Base-by-base conservation (phyloP, 1,140 invertebrate genomes). In the Anoplophora glabripennis region DNA sequence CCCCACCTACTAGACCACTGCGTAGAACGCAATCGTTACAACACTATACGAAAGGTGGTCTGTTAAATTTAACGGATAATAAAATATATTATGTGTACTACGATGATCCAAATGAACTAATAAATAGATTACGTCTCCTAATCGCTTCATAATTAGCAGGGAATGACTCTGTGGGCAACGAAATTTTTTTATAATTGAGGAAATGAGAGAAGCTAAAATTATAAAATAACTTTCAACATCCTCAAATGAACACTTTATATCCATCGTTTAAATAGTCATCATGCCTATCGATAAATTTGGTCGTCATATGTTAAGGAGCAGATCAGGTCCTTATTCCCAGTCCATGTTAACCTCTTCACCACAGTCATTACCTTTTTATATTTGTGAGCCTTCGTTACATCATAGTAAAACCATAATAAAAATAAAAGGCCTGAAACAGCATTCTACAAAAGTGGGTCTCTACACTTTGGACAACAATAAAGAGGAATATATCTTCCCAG, bases 181-280 rank as follows among this genome's bases (percentile, higher is more conserved):
- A 78, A 70, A 77, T 78, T 51, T 53, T n/a, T 72, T 69, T 15
- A 77, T 76, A 14, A 57, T 76, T 11, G 71, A 77, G 61, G 75
- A 64, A 53, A 18, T 64, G 28, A 61, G 18, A 48, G 62, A 64
- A 55, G 48, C 57, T 11, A 35, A 46, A 28, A 37, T 60, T 41
- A 63, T 63, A 34, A 12, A 41, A 48, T 54, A 54, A 42, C 17
- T 4, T 3, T 1, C 4, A 10, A 7, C 36, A 17, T 52, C 8
- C 1, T 5, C 7, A 21, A 21, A 34, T 44, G 47, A 21, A 14
- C 35, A 52, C 3, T 28, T 28, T 28, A 3, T 28, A 2, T 28
- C 21, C 5, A 5, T 28, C 2, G 3, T 28, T 21, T 35, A 14
- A 15, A 57, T 48, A 48, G 41, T 46, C n/a, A 46, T 11, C 10